These are phyloP conservation scores for Macropodus opercularis DNA, from an alignment of 2,797 vertebrate species.

Conservation along the genomic window DNA sequence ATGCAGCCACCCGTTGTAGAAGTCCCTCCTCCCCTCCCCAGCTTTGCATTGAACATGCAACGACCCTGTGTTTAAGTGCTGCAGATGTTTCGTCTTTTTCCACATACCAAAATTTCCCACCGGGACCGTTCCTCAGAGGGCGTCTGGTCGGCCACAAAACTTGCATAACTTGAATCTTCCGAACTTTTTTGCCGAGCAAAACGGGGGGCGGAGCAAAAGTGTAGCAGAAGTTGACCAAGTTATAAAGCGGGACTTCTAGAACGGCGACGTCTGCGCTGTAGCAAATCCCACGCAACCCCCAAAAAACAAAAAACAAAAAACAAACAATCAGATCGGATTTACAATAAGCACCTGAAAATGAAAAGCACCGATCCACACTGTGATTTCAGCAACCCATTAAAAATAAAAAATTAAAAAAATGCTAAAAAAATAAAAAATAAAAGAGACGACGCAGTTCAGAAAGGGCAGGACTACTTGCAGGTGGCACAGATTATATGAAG, in stretches of 20 bases:
- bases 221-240: conserved; percentile 67
- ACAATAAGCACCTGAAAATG: conserved; percentile 75
- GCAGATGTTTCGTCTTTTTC: conserved; percentile 39
- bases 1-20: conserved; percentile 62
- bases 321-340: conserved; percentile 73
- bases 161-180: conserved; percentile 66
- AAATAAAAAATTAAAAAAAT: conserved; percentile 27
- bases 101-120: conserved; percentile 55
- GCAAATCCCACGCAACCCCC: conserved; percentile 53
- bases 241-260: conserved; percentile 61
- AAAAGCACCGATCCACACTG: conserved; percentile 80
- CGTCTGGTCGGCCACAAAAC: conserved; percentile 46
- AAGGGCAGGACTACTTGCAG: conserved; percentile 36
- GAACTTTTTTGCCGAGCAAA: conserved; percentile 19
- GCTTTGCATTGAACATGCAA: conserved; percentile 41
- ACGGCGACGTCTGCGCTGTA: conserved; percentile 69
- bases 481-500: conserved; percentile 56
- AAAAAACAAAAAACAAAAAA: no score
- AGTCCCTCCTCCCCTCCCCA: conserved; percentile 29
- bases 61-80: conserved; percentile 56
- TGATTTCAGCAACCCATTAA: conserved; percentile 74
- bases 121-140: conserved; percentile 44
- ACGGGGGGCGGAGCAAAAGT: conserved; percentile 59
- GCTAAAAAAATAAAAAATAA: conserved; percentile 3
- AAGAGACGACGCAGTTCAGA: conserved; percentile 15